Percentiles rank a stretch among this genome's conserved stretches.
Evolutionary conservation across 92 coral and sea anemone genomes (phyloP).

Genomic region (Porites evermanni): DNA sequence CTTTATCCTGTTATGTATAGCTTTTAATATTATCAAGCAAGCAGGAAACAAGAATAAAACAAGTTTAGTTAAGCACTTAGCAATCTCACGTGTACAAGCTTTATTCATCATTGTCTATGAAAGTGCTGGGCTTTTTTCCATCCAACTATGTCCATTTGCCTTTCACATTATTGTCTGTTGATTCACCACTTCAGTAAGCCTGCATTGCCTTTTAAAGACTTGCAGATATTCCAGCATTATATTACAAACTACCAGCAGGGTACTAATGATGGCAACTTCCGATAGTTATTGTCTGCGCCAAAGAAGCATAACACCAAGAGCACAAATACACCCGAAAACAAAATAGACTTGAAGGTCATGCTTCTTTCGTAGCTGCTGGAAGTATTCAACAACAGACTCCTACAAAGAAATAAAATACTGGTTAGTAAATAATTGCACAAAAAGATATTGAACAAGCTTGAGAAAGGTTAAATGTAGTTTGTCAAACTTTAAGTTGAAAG

Average conservation of each 20-base stretch:
- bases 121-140: neutral
- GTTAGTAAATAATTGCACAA: neutral
- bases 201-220: neutral
- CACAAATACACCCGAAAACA: conserved; percentile 75
- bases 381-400: conserved; percentile 79
- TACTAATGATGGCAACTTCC: neutral
- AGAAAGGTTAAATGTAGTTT: no score
- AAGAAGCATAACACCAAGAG: conserved; percentile 60
- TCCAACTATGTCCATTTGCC: neutral
- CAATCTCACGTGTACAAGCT: neutral
- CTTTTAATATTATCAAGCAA: conserved; percentile 1
- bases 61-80: neutral
- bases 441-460: no score
- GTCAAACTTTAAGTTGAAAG: no score
- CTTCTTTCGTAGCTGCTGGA: conserved; percentile 46
- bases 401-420: conserved; percentile 26
- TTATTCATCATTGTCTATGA: neutral
- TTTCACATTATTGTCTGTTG: neutral
- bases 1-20: neutral
- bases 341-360: conserved; percentile 72
- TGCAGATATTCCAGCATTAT: neutral
- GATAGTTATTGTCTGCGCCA: conserved; percentile 68
- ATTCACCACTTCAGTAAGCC: neutral
- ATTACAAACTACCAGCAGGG: conserved; percentile 6
- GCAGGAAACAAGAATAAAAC: conserved; percentile 21